Evolutionary conservation across 2,888 invertebrate species (phyloP), one percentile per base, ranked within the genome.

Genomic region (Patella ulyssiponensis): DNA sequence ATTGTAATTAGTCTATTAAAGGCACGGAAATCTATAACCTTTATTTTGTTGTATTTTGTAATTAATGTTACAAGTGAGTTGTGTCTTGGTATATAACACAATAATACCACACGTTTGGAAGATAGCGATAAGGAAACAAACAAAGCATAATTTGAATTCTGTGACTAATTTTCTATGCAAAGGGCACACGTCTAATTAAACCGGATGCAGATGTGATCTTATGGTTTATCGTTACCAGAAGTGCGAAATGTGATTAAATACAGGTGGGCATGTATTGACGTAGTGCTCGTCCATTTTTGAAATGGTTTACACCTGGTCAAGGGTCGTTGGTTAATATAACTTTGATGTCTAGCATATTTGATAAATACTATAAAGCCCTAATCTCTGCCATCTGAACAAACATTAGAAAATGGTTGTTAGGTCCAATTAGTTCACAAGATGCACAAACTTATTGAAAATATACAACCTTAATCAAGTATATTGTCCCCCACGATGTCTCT

Each of bases 261-360:
- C 64, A 64, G 20, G 23, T 64, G 64, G 20, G 64, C 11, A 23
- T 12, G 20, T 15, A 64, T 64, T 64, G 64, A 23, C 14, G 64
- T 23, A 23, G 64, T 64, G 14, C 64, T 12, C 12, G 64, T 15
- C 64, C 20, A 64, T 64, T 23, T 64, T 23, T 7, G 20, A 64
- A 23, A 64, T 64, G 11, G 20, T 23, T 23, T 64, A 64, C 64
- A 64, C 15, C 20, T 64, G 64, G 23, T 23, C 20, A 64, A 64
- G 64, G 64, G 64, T 64, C 23, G 23, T 20, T 12, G 23, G 20
- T 64, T 11, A 12, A 12, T 64, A 11, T 23, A 64, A 64, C 23
- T 23, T 64, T 64, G 64, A 64, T 64, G 64, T 23, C 23, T 64
- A 64, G 64, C 64, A 64, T 64, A 64, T 64, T 64, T 23, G 64